phyloP scores from a whole-genome alignment of 2,888 invertebrate genomes.

The Leptodirus hochenwartii region DNA sequence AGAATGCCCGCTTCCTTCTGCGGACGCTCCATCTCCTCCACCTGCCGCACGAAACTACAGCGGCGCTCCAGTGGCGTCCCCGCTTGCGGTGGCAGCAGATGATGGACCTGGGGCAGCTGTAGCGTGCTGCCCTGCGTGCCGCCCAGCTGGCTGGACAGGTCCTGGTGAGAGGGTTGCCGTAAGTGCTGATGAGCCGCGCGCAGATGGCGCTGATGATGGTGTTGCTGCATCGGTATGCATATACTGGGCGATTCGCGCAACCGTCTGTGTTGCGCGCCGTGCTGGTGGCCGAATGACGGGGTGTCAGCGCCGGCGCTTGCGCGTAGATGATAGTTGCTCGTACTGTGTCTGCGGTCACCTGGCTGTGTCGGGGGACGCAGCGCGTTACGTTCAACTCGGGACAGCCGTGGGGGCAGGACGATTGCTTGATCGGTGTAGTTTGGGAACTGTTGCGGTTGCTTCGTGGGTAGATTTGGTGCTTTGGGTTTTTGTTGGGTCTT shows the following conservation, averaged over 20 bases:
- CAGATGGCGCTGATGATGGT: conserved; percentile 35
- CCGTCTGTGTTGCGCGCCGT: no score
- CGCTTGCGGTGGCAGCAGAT: conserved; percentile 28
- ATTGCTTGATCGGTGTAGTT: conserved; percentile 32
- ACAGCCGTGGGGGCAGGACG: conserved; percentile 35
- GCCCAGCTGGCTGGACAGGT: conserved; percentile 10
- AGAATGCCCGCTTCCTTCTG: conserved; percentile 21
- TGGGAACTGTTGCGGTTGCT: conserved; percentile 30
- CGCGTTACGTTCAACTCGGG: conserved; percentile 29
- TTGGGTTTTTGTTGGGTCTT: conserved; percentile 31
- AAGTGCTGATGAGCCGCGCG: conserved; percentile 19
- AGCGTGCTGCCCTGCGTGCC: conserved; percentile 28
- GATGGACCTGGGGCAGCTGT: conserved; percentile 34
- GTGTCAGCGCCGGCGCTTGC: conserved; percentile 18
- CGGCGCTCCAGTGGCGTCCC: conserved; percentile 24
- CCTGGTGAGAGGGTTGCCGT: conserved; percentile 5
- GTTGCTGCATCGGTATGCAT: conserved; percentile 31
- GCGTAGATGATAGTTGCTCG: conserved; percentile 22
- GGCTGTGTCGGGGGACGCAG: conserved; percentile 20
- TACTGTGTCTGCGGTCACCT: conserved; percentile 24
- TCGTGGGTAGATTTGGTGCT: conserved; percentile 25
- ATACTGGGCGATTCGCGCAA: conserved; percentile 27
- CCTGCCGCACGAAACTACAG: conserved; percentile 32
- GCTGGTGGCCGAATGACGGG: no score
- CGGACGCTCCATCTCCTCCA: conserved; percentile 26